Percentiles rank a stretch among this genome's conserved stretches.
phyloP scores from a whole-genome alignment of 2,113 vertebrate genomes.

The Cyanoliseus patagonus region DNA sequence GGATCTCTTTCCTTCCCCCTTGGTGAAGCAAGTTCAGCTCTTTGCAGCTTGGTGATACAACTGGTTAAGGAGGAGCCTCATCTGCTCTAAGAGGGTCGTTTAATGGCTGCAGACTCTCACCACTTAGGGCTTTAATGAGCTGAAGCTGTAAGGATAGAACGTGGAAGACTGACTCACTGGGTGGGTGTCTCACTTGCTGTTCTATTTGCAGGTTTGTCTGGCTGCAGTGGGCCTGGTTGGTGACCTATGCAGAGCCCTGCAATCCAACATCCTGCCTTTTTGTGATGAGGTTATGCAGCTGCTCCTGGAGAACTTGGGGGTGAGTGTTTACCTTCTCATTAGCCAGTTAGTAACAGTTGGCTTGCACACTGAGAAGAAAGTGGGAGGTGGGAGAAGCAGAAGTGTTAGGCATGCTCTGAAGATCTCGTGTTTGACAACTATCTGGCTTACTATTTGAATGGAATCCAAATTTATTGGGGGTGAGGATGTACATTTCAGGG shows the following conservation, averaged over 20 bases:
- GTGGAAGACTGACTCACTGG: background rate
- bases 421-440: slow-evolving; percentile 16
- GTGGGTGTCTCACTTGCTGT: background rate
- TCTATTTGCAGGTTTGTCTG: slow-evolving; percentile 89
- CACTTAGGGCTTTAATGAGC: background rate
- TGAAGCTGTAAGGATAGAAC: background rate
- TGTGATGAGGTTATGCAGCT: slow-evolving; percentile 99
- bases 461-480: background rate
- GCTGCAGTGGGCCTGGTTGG: slow-evolving; percentile 94
- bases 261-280: slow-evolving; percentile 93
- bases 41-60: background rate
- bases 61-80: background rate
- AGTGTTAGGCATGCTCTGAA: slow-evolving; percentile 6
- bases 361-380: background rate
- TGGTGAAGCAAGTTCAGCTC: background rate
- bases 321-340: slow-evolving; percentile 72
- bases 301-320: slow-evolving; percentile 95
- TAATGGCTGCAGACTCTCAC: background rate
- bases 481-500: background rate
- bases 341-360: background rate
- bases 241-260: slow-evolving; percentile 92
- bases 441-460: background rate
- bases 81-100: background rate
- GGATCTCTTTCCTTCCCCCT: background rate
- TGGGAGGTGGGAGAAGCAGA: slow-evolving; percentile 47